Evolutionary conservation across 2,113 vertebrate species (phyloP), one percentile per base, ranked within the genome.

Genomic region (Oxygymnocypris stewartii): DNA sequence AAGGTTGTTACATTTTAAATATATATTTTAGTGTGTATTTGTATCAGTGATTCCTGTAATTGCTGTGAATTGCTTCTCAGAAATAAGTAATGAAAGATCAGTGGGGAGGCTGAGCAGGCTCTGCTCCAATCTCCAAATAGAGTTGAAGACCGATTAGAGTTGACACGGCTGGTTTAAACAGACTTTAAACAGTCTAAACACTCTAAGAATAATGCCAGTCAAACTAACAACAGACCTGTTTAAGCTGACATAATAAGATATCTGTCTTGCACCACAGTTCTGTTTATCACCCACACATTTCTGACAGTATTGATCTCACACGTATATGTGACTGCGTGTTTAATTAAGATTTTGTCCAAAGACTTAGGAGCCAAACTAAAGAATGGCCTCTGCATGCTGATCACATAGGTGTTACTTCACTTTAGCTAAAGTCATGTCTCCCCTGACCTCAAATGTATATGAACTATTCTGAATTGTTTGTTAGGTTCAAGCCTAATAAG

Each of bases 151-250:
- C 35, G 14, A 28, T 80, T 51, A 40, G 7, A 76, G 65, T 49
- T 40, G 49, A 51, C 14, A 31, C 25, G 12, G 57, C 57, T 59
- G 57, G 57, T 79, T 54, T 85, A 54, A 69, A 51, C 44, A 9
- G 28, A n/a, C n/a, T n/a, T n/a, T n/a, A n/a, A n/a, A n/a, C n/a
- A n/a, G n/a, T n/a, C n/a, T n/a, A n/a, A 67, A 80, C 10, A 25
- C 76, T 42, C 84, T 59, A 86, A 80, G 80, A 71, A 40, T 86
- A 77, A 67, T 25, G 31, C 8, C 63, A 57, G 44, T 28, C 44
- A 28, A 42, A 40, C 49, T 79, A 71, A 54, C 79, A 77, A 86
- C n/a, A 80, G 49, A 25, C 7, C 76, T 71, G 51, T 80, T 54
- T 86, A 67, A 49, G 28, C 81, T 31, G 25, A 31, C 44, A 51